A percentile compares a stretch with the other conserved stretches of the same genome.
Conservation (phyloP, 1,140 invertebrate species). For the Aphis gossypii region DNA sequence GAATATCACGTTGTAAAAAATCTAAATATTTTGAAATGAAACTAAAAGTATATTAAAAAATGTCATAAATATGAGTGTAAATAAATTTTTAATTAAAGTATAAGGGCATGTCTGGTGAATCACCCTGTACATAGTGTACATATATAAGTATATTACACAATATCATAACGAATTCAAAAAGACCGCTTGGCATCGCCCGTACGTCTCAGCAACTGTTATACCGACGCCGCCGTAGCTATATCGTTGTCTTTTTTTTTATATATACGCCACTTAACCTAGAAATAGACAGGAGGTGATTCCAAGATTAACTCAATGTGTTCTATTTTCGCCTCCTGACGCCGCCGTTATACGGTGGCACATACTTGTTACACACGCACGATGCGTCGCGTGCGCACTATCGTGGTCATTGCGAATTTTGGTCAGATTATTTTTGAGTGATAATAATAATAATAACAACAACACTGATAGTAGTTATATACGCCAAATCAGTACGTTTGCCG, state of each 20-base stretch:
- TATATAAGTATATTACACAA: neutral
- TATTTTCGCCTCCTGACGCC: slow-evolving; percentile 29
- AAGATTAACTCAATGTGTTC: slow-evolving; percentile 53
- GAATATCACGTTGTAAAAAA: neutral
- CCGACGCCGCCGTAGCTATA: neutral
- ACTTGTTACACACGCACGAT: slow-evolving; percentile 1
- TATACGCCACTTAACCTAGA: slow-evolving; percentile 52
- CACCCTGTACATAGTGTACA: neutral
- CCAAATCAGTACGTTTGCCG: neutral
- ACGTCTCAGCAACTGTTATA: slow-evolving; percentile 21
- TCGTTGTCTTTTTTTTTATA: slow-evolving; percentile 1
- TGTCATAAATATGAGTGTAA: neutral
- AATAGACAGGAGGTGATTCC: slow-evolving; percentile 47
- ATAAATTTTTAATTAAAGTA: neutral
- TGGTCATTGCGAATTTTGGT: neutral
- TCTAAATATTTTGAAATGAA: neutral
- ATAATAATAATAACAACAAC: neutral
- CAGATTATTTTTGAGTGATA: neutral
- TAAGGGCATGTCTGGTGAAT: neutral
- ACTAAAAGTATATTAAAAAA: neutral
- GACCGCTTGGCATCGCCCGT: slow-evolving; percentile 42
- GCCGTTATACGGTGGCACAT: slow-evolving; percentile 21
- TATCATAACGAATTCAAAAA: slow-evolving; percentile 27
- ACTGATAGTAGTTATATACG: neutral
- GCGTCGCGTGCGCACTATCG: neutral